Evolutionary conservation across 2,888 invertebrate species (phyloP).

Genomic region (Tubulanus polymorphus): DNA sequence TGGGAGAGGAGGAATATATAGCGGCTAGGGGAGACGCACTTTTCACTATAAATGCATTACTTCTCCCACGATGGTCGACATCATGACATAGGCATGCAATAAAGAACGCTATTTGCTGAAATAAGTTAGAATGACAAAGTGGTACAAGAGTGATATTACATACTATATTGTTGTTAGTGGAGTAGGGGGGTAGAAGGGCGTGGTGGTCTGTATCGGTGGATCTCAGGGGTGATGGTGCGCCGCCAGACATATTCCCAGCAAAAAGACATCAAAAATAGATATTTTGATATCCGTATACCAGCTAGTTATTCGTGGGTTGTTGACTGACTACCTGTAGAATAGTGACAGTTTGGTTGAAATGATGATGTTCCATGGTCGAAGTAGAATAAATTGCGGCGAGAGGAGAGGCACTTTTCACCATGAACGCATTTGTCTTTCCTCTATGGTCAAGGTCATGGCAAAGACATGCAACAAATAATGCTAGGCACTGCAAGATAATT

Average conservation of each 20-base stretch:
- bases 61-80: slow-evolving; percentile 80
- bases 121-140: no score
- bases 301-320: neutral
- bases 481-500: slow-evolving; percentile 62
- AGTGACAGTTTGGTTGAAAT: slow-evolving; percentile 82
- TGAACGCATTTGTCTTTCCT: slow-evolving; percentile 81
- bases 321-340: slow-evolving; percentile 72
- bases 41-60: slow-evolving; percentile 80
- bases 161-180: no score
- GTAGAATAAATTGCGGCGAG: slow-evolving; percentile 80
- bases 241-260: no score
- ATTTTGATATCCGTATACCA: no score
- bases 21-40: slow-evolving; percentile 77
- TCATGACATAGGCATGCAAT: slow-evolving; percentile 81
- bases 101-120: slow-evolving; percentile 70
- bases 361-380: slow-evolving; percentile 82
- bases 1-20: slow-evolving; percentile 79
- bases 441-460: slow-evolving; percentile 85
- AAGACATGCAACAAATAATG: slow-evolving; percentile 73
- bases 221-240: no score
- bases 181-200: no score
- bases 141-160: no score
- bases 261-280: no score
- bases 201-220: no score
- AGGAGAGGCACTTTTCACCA: slow-evolving; percentile 77